Conservation (phyloP, 2,888 invertebrate species). For the Acronicta psi region DNA sequence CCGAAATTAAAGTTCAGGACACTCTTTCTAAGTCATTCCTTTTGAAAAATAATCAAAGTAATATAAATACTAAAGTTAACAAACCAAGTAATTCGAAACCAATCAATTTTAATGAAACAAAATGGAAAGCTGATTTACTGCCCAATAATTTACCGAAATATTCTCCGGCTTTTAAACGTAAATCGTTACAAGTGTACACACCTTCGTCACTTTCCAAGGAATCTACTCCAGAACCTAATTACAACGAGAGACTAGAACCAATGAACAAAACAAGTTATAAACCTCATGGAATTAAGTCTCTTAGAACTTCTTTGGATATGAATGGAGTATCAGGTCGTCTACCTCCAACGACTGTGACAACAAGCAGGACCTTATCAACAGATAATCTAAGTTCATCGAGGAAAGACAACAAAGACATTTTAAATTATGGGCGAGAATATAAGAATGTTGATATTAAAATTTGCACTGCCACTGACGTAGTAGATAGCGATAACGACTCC, state of each 20-base stretch:
- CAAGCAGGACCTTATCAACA: slow-evolving; percentile 59
- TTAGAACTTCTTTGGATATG: slow-evolving; percentile 69
- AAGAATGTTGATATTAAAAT: slow-evolving; percentile 84
- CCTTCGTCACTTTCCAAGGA: slow-evolving; percentile 82
- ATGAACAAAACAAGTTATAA: slow-evolving; percentile 70
- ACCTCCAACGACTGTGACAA: slow-evolving; percentile 58
- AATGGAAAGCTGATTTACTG: slow-evolving; percentile 81
- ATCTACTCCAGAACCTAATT: slow-evolving; percentile 83
- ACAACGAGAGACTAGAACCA: slow-evolving; percentile 72
- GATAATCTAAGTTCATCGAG: slow-evolving; percentile 63
- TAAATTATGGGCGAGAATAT: slow-evolving; percentile 74
- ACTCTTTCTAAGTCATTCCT: slow-evolving; percentile 85
- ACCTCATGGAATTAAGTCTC: slow-evolving; percentile 64
- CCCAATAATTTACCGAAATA: slow-evolving; percentile 92
- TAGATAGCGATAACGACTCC: slow-evolving; percentile 96
- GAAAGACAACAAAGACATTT: slow-evolving; percentile 73
- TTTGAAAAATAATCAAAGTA: slow-evolving; percentile 73
- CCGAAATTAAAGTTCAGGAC: slow-evolving; percentile 94
- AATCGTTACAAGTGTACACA: slow-evolving; percentile 91
- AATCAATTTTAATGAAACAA: slow-evolving; percentile 74
- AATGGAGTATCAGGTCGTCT: slow-evolving; percentile 66
- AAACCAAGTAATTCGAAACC: slow-evolving; percentile 72
- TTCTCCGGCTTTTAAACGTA: slow-evolving; percentile 94
- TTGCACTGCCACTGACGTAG: slow-evolving; percentile 85
- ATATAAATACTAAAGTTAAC: slow-evolving; percentile 68